Base-by-base conservation (phyloP, 2,888 invertebrate species). In the Tyria jacobaeae region DNA sequence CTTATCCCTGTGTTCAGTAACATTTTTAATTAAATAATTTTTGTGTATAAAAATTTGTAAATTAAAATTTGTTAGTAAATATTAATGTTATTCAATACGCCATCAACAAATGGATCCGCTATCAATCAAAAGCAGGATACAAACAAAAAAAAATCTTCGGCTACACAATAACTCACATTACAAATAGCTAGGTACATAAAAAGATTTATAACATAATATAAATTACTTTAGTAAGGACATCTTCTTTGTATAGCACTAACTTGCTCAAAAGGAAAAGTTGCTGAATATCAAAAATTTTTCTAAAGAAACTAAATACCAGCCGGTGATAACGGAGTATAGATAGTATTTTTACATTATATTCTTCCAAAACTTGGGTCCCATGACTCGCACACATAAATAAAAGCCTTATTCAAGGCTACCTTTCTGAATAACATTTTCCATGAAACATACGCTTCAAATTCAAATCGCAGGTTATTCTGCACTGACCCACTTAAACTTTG, bases 401-500 rank as follows among this genome's bases (percentile, higher is more conserved):
- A 73, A 70, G 50, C 69, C 58, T 63, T 41, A 65, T 64, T 56
- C 64, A 51, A 53, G 64, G 66, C 57, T 66, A 68, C 61, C 56
- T 67, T 68, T 67, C 48, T n/a, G 66, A 73, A 78, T 76, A 61
- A 66, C 65, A 77, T 77, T 81, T 68, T 64, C 64, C 65, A 50
- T 68, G 57, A n/a, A 71, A 73, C 77, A 73, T 68, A 72, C 75
- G 73, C 44, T 72, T 72, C 66, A 68, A 70, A 76, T 75, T 82
- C 73, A 77, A 83, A 76, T 75, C 71, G 72, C 70, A 71, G 49
- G 66, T 67, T 68, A 67, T 70, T 69, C 68, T 64, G 55, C 62
- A 44, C 49, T 64, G 73, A 77, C 82, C 79, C 60, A 76, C 58
- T 78, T 72, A 72, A 61, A 62, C 66, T 76, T 67, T 41, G 67